phyloP scores from a whole-genome alignment of 2,888 invertebrate genomes.

The Coenonympha glycerion region DNA sequence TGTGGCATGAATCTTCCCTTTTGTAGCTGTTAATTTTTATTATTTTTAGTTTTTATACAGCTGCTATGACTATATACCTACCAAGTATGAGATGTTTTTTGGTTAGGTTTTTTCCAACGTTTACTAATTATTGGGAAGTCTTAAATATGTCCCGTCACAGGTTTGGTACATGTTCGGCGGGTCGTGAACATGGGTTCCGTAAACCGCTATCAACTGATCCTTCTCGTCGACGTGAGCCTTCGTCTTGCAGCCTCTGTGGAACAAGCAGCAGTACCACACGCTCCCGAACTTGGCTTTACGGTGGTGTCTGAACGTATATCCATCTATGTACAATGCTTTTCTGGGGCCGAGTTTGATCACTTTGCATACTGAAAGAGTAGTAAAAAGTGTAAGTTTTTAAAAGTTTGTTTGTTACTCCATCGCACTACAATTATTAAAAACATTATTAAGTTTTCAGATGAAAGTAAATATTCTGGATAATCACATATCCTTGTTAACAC shows the following conservation, averaged over 20 bases:
- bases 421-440: too few relatives aligned
- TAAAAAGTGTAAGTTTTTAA: neutral
- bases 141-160: slow-evolving; percentile 26
- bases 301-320: slow-evolving; percentile 35
- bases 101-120: too few relatives aligned
- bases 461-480: too few relatives aligned
- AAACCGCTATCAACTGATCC: slow-evolving; percentile 14
- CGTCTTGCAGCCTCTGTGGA: slow-evolving; percentile 36
- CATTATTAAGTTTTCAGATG: too few relatives aligned
- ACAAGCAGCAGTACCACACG: slow-evolving; percentile 37
- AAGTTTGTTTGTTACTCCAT: too few relatives aligned
- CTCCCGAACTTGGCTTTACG: slow-evolving; percentile 18
- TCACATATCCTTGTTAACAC: too few relatives aligned
- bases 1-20: too few relatives aligned
- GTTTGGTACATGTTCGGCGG: slow-evolving; percentile 23
- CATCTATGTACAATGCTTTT: slow-evolving; percentile 20
- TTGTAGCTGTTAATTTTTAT: too few relatives aligned
- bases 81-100: too few relatives aligned
- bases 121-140: neutral
- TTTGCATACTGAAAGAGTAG: neutral
- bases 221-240: slow-evolving; percentile 24
- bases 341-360: slow-evolving; percentile 20
- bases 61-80: too few relatives aligned
- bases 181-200: slow-evolving; percentile 29
- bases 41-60: too few relatives aligned